Conservation (phyloP, 1,140 invertebrate species). For the Brevipalpus yothersi region DNA sequence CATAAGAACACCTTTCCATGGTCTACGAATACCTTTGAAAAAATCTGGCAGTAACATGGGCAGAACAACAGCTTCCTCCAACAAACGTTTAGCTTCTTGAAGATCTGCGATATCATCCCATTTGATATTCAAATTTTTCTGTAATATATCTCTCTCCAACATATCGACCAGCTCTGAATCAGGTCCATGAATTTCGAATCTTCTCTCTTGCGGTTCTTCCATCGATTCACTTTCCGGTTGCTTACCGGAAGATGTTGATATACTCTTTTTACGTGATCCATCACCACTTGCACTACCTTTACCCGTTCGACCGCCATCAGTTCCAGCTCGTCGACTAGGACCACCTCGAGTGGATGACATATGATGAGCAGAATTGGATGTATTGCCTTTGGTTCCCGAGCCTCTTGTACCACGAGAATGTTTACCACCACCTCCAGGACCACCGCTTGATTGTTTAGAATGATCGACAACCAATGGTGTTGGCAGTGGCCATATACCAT, state of each 20-base stretch:
- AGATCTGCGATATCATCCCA: constrained; percentile 97
- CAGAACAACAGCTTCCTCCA: constrained; percentile 92
- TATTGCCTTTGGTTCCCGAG: constrained; percentile 13
- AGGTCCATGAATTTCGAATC: constrained; percentile 67
- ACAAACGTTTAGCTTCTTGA: constrained; percentile 67
- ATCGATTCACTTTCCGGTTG: neutral
- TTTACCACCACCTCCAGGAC: neutral
- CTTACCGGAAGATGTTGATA: neutral
- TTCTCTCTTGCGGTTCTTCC: constrained; percentile 34
- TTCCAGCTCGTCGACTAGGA: neutral
- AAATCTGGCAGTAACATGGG: constrained; percentile 97
- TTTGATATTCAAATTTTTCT: constrained; percentile 85
- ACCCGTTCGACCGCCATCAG: neutral
- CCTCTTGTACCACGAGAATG: neutral
- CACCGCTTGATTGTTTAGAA: too few species aligned
- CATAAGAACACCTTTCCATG: constrained; percentile 88
- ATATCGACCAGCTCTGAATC: constrained; percentile 85
- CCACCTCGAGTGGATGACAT: neutral
- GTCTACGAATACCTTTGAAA: constrained; percentile 80
- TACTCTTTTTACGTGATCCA: neutral
- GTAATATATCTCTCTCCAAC: constrained; percentile 86
- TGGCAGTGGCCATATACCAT: constrained; percentile 71
- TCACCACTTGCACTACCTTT: neutral
- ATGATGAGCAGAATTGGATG: constrained; percentile 1
- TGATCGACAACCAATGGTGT: constrained; percentile 47